These are phyloP conservation scores for Sarcophilus harrisii DNA, from an alignment of 2,797 vertebrate genomes.

Conservation along the genomic window DNA sequence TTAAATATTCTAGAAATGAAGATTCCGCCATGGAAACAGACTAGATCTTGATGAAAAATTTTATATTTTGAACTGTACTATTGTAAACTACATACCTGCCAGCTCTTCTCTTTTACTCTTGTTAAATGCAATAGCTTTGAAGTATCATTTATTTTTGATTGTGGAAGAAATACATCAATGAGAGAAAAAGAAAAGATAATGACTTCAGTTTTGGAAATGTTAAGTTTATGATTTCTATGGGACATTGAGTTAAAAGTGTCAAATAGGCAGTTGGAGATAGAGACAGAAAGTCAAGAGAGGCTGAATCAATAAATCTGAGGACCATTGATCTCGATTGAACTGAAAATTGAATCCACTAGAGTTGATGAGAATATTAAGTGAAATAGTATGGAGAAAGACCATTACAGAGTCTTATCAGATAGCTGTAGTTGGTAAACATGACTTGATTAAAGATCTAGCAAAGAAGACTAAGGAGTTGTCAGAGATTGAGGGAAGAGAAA, in stretches of 20 bases:
- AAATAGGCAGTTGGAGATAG: background rate
- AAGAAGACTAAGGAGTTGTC: background rate
- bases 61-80: conserved; percentile 36
- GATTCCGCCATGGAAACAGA: conserved; percentile 63
- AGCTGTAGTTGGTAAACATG: background rate
- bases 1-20: conserved; percentile 38
- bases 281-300: background rate
- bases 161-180: conserved; percentile 76
- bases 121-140: conserved; percentile 60
- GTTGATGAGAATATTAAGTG: background rate
- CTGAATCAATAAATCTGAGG: background rate
- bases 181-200: conserved; percentile 24
- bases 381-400: background rate
- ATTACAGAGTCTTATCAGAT: background rate
- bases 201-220: background rate
- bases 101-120: conserved; percentile 53
- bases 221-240: background rate
- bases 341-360: background rate
- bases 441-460: background rate
- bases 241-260: background rate
- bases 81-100: conserved; percentile 44
- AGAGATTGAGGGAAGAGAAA: background rate
- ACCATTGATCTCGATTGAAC: background rate
- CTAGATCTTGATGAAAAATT: conserved; percentile 35
- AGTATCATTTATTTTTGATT: conserved; percentile 66